Percentiles rank a stretch among this genome's conserved stretches.
Conservation (phyloP, 2,113 vertebrate genomes). For the Physeter macrocephalus region DNA sequence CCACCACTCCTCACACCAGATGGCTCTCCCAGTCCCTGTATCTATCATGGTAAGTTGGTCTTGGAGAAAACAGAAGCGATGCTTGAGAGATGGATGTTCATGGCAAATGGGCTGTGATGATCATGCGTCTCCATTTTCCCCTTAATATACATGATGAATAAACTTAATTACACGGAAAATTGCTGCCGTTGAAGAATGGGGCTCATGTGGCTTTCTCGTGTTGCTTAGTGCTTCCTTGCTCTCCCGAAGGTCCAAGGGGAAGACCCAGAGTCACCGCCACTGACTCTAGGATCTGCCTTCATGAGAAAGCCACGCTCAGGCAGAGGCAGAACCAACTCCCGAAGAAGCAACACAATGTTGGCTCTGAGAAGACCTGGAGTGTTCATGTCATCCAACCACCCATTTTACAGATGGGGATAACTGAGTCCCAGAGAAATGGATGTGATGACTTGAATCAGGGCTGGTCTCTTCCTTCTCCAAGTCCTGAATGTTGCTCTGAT, state of each 20-base stretch:
- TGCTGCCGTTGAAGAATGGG: slow-evolving; percentile 69
- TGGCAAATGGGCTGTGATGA: slow-evolving; percentile 27
- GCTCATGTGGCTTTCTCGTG: not conserved
- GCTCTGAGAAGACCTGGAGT: not conserved
- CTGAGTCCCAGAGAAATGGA: not conserved
- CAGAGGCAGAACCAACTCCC: fast-evolving
- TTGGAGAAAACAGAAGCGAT: not conserved
- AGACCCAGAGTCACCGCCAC: fast-evolving
- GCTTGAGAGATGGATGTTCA: slow-evolving; percentile 41
- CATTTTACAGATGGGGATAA: not conserved
- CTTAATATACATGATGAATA: slow-evolving; percentile 78
- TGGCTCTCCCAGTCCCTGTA: fast-evolving
- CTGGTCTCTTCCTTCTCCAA: not conserved
- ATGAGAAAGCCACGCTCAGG: not conserved
- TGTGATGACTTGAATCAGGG: no score
- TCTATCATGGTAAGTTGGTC: fast-evolving
- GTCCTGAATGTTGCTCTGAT: not conserved
- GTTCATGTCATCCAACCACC: not conserved
- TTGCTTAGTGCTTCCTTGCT: not conserved
- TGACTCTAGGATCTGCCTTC: fast-evolving
- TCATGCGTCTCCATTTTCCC: slow-evolving; percentile 76
- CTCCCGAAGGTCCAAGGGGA: not conserved
- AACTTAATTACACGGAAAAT: slow-evolving; percentile 81
- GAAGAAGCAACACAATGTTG: fast-evolving
- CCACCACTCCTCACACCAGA: not conserved